Conservation (phyloP, 2,888 invertebrate species). For the Aproaerema taeniolella region DNA sequence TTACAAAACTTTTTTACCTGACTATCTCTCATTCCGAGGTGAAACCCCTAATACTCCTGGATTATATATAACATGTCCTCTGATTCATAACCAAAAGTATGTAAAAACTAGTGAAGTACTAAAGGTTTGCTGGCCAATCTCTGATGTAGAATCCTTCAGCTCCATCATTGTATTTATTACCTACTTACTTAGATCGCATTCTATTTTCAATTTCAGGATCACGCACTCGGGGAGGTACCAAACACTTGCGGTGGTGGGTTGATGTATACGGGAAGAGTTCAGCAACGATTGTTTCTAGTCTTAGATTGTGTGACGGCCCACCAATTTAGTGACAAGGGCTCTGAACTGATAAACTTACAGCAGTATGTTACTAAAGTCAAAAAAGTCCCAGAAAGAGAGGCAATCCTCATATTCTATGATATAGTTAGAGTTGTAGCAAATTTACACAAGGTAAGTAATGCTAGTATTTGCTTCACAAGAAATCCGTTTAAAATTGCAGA, state of each 20-base stretch:
- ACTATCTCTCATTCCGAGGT: too few relatives aligned
- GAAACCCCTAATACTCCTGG: too few relatives aligned
- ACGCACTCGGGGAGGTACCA: slow-evolving; percentile 80
- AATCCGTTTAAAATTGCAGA: too few relatives aligned
- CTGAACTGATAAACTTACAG: slow-evolving; percentile 81
- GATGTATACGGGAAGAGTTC: slow-evolving; percentile 76
- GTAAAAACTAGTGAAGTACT: too few relatives aligned
- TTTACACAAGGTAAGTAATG: slow-evolving; percentile 82
- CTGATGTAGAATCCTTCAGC: too few relatives aligned
- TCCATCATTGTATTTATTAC: too few relatives aligned
- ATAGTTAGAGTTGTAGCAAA: slow-evolving; percentile 84
- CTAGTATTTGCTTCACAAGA: too few relatives aligned
- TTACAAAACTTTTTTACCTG: too few relatives aligned
- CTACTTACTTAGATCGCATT: too few relatives aligned
- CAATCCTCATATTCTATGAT: slow-evolving; percentile 84
- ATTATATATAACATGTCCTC: too few relatives aligned
- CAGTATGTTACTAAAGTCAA: slow-evolving; percentile 87
- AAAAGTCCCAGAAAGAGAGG: slow-evolving; percentile 84
- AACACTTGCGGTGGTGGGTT: slow-evolving; percentile 62
- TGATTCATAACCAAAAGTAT: too few relatives aligned
- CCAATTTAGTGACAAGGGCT: slow-evolving; percentile 75
- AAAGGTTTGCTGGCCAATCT: too few relatives aligned
- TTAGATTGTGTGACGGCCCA: slow-evolving; percentile 85
- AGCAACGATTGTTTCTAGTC: slow-evolving; percentile 81
- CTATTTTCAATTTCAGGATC: slow-evolving; percentile 80